phyloP scores from a whole-genome alignment of 2,888 invertebrate species.

The Phyto melanocephala region DNA sequence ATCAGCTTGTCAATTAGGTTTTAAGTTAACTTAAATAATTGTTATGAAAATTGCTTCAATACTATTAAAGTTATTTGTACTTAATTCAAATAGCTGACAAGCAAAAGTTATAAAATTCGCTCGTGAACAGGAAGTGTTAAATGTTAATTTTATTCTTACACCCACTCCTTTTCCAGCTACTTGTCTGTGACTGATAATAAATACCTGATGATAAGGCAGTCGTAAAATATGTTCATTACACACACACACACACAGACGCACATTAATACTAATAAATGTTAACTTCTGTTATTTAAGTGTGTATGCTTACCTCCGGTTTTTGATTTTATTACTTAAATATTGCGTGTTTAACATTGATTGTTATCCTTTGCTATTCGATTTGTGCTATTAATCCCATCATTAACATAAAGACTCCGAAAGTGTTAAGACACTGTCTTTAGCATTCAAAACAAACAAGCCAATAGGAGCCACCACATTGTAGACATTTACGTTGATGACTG shows the following conservation, averaged over 20 bases:
- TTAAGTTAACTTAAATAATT: too few species aligned
- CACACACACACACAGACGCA: neutral
- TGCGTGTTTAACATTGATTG: conserved; percentile 53
- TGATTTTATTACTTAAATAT: conserved; percentile 21
- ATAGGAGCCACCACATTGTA: neutral
- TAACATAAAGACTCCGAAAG: too few species aligned
- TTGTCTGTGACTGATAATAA: neutral
- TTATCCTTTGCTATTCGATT: conserved; percentile 29
- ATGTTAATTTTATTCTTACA: too few species aligned
- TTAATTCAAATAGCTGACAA: too few species aligned
- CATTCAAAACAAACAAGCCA: neutral
- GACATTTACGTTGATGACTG: conserved; percentile 13
- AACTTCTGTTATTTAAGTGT: neutral
- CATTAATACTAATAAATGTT: neutral
- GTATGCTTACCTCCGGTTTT: neutral
- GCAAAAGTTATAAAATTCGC: too few species aligned
- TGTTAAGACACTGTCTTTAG: neutral
- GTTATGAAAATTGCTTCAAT: too few species aligned
- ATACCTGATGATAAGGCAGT: neutral
- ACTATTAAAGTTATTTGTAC: too few species aligned
- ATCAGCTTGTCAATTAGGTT: too few species aligned
- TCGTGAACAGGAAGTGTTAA: too few species aligned
- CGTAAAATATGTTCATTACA: neutral
- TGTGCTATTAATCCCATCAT: neutral
- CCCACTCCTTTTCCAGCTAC: neutral